These are phyloP conservation scores for Coendou prehensilis DNA, from an alignment of 2,797 vertebrate species.

Conservation along the genomic window DNA sequence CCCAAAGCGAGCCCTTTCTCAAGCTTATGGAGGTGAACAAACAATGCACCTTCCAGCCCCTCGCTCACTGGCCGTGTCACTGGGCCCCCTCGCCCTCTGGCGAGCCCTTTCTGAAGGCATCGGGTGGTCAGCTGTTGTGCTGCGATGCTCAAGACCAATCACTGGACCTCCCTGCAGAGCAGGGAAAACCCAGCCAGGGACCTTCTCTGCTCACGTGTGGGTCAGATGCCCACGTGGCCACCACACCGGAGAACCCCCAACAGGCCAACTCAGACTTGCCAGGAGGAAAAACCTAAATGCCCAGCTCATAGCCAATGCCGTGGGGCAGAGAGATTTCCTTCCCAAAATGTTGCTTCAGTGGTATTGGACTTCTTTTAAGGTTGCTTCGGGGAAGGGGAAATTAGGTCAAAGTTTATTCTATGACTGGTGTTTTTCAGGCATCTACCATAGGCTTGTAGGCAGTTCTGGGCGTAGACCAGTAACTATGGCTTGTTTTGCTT, in stretches of 20 bases:
- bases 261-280: not conserved
- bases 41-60: fast-evolving
- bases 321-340: not conserved
- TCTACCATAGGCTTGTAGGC: not conserved
- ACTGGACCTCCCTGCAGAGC: not conserved
- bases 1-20: not conserved
- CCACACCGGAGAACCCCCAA: not conserved
- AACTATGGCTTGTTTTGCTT: not conserved
- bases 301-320: not conserved
- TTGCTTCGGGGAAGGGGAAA: not conserved
- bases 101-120: not conserved
- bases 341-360: not conserved
- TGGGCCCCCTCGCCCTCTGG: not conserved
- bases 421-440: not conserved
- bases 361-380: not conserved
- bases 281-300: not conserved
- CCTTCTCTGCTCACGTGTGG: not conserved
- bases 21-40: not conserved
- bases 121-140: not conserved
- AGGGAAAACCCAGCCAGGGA: not conserved
- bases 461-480: not conserved
- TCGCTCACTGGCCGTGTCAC: too few relatives aligned
- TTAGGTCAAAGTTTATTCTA: not conserved
- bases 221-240: not conserved
- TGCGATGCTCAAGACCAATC: not conserved